Base-by-base conservation (phyloP, 2,888 invertebrate genomes). In the Ctenicera cuprea region DNA sequence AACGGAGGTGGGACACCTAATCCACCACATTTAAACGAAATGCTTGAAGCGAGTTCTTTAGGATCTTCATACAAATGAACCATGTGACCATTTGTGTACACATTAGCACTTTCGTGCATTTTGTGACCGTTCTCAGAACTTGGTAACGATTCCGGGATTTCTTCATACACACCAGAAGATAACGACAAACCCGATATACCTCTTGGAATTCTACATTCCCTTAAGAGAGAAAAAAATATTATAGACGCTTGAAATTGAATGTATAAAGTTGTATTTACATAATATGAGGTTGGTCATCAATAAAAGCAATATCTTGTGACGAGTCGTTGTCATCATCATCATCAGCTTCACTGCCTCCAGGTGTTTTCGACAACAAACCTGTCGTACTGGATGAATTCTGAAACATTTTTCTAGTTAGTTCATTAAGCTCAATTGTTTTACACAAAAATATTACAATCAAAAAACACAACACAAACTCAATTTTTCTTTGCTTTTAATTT, bases 91-190 rank as follows among this genome's bases (percentile, higher is more conserved):
- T 78, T 79, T 38, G 65, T 68, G 57, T 72, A 70, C n/a, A 57
- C 50, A 65, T 73, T 70, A 26, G 8, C 8, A 48, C 26, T 14
- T n/a, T 50, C 52, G 38, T 30, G 62, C 7, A 1, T 18, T 14
- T 14, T n/a, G 14, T 14, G 12, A 16, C 22, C 41, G 12, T 45
- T 68, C 33, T 64, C 37, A 43, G 74, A 9, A 33, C 18, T 18
- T 0, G 66, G 65, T 12, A 50, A 9, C 0, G 45, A 80, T 7
- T 92, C 92, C 0, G 89, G 85, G 76, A 93, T 93, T 86, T 93
- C 93, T 82, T 93, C 93, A 84, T 93, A 93, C 77, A 92, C 91
- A 50, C 92, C 93, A 0, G 92, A 92, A 18, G 91, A 89, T 3
- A 91, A 82, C 0, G 93, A 93, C 52, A 89, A 86, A 26, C 90